phyloP scores from a whole-genome alignment of 2,113 vertebrate species.

The Lasiurus borealis region DNA sequence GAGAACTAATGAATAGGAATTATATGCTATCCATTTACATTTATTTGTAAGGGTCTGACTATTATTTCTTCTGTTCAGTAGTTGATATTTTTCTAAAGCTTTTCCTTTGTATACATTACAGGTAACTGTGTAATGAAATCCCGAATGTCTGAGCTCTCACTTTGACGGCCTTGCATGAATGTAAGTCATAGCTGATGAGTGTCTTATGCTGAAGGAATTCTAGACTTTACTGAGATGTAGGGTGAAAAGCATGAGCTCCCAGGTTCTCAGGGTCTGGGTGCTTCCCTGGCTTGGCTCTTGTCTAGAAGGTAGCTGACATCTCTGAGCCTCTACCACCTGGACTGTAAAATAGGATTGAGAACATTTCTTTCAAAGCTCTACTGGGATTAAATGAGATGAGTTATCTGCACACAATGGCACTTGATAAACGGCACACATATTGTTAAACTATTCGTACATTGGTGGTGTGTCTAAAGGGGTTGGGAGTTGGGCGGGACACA shows the following conservation, averaged over 20 bases:
- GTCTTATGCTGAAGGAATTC: neutral
- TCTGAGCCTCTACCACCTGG: neutral
- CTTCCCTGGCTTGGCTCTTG: neutral
- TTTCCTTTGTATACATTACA: neutral
- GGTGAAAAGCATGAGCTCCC: neutral
- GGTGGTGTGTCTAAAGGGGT: no score
- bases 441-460: neutral
- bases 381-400: neutral
- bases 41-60: neutral
- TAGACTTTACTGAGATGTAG: neutral
- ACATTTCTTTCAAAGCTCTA: neutral
- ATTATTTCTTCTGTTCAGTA: slow-evolving; percentile 11
- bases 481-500: fast-evolving
- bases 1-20: neutral
- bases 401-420: neutral
- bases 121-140: neutral
- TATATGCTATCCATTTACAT: neutral
- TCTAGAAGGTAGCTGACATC: neutral
- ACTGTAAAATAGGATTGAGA: neutral
- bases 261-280: neutral
- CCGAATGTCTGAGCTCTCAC: neutral
- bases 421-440: neutral
- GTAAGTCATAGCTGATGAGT: neutral
- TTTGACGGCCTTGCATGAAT: neutral
- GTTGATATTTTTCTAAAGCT: neutral